phyloP scores from a whole-genome alignment of 2,888 invertebrate species.

The Exocentrus adspersus region DNA sequence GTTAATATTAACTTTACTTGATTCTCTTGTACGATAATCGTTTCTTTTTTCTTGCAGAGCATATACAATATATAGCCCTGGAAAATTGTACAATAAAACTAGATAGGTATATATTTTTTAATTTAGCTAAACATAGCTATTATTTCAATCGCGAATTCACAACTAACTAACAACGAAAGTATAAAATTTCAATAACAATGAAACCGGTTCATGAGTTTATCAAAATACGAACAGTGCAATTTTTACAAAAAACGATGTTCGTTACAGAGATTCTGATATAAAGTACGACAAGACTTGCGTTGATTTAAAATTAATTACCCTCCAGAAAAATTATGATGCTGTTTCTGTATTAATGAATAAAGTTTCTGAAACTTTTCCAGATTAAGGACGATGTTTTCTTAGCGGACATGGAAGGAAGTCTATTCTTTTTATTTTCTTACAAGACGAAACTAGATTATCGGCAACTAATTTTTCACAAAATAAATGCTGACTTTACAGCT shows the following conservation, averaged over 20 bases:
- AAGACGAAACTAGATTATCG: background rate
- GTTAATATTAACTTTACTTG: background rate
- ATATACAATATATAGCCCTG: too few relatives aligned
- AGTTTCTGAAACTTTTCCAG: constrained; percentile 1
- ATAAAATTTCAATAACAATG: too few relatives aligned
- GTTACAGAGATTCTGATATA: too few relatives aligned
- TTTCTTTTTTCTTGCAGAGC: too few relatives aligned
- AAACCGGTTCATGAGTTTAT: too few relatives aligned
- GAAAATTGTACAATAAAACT: too few relatives aligned
- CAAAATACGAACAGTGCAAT: too few relatives aligned
- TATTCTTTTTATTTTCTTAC: constrained; percentile 12
- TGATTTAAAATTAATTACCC: background rate
- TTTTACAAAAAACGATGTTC: too few relatives aligned
- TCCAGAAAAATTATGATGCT: background rate
- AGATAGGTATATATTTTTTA: too few relatives aligned
- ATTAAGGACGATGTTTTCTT: background rate
- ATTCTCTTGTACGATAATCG: background rate
- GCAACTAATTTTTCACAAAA: constrained; percentile 1
- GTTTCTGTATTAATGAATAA: background rate
- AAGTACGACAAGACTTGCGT: background rate
- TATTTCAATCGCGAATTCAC: too few relatives aligned
- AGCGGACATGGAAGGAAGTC: background rate
- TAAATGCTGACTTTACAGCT: constrained; percentile 7
- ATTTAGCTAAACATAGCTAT: too few relatives aligned
- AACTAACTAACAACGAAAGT: too few relatives aligned